These are phyloP conservation scores for Drosophila nannoptera DNA, from an alignment of 1,140 invertebrate genomes.

Conservation along the genomic window DNA sequence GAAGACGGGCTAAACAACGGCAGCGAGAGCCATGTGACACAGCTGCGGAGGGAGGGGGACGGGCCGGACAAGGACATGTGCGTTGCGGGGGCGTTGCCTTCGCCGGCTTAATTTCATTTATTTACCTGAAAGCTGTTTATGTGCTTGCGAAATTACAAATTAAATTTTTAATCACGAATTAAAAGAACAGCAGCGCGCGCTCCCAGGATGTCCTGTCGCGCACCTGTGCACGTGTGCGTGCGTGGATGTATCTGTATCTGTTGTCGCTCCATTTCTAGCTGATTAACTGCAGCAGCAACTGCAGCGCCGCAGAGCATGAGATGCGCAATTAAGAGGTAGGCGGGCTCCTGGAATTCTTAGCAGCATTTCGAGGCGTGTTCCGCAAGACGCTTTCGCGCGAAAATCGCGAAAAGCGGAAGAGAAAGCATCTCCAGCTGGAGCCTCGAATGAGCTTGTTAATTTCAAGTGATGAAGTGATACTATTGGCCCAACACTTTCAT, in stretches of 20 bases:
- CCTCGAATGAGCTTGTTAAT: too few species aligned
- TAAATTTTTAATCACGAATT: conserved; percentile 71
- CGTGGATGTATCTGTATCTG: conserved; percentile 29
- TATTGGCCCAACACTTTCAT: too few species aligned
- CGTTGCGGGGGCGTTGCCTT: conserved; percentile 9
- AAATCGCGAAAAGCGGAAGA: too few species aligned
- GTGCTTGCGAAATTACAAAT: conserved; percentile 72
- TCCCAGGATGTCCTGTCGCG: conserved; percentile 16
- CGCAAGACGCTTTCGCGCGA: too few species aligned
- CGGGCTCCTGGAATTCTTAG: neutral
- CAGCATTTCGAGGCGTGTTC: neutral
- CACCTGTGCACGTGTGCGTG: conserved; percentile 9
- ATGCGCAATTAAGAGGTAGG: conserved; percentile 23
- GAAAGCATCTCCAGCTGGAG: too few species aligned
- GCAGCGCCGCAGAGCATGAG: conserved; percentile 3
- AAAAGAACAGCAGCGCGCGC: conserved; percentile 56
- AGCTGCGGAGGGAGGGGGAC: neutral
- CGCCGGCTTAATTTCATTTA: conserved; percentile 71
- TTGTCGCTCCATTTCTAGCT: conserved; percentile 63
- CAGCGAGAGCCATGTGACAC: conserved; percentile 32
- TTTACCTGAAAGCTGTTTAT: conserved; percentile 74
- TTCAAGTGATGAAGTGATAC: too few species aligned
- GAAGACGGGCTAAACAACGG: conserved; percentile 46
- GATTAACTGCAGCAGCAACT: conserved; percentile 58
- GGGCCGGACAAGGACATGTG: conserved; percentile 60